Conservation (phyloP, 2,888 invertebrate species). For the Folsomia candida region DNA sequence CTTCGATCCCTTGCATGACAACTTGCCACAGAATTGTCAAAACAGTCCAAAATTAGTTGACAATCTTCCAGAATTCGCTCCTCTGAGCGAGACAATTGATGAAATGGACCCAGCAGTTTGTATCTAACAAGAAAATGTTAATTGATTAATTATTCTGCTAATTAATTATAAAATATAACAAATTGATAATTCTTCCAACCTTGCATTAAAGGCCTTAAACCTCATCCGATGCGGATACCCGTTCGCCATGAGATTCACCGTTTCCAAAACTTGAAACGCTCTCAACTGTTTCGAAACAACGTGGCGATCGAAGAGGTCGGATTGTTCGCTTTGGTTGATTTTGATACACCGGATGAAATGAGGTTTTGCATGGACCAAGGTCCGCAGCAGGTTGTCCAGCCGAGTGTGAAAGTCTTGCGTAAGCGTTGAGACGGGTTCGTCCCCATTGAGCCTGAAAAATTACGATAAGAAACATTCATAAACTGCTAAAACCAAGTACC, state of each 20-base stretch:
- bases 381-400: constrained; percentile 84
- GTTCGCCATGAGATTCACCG: constrained; percentile 78
- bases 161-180: no score
- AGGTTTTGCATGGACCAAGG: constrained; percentile 86
- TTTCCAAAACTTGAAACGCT: constrained; percentile 86
- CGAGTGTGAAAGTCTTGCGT: constrained; percentile 94
- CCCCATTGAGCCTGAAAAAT: constrained; percentile 65
- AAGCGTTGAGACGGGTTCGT: constrained; percentile 81
- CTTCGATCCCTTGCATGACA: constrained; percentile 34
- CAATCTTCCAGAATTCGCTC: constrained; percentile 66
- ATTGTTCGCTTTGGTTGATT: constrained; percentile 76
- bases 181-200: no score
- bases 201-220: constrained; percentile 81
- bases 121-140: no score
- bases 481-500: not conserved
- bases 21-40: constrained; percentile 59
- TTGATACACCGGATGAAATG: constrained; percentile 92
- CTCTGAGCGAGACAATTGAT: constrained; percentile 54
- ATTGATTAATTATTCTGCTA: not conserved
- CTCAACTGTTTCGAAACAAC: constrained; percentile 84
- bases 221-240: constrained; percentile 92
- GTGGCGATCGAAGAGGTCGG: constrained; percentile 78
- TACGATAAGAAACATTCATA: not conserved
- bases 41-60: constrained; percentile 70
- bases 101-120: constrained; percentile 78